Evolutionary conservation across 2,888 invertebrate genomes (phyloP).

Genomic region (Plemyria rubiginata): DNA sequence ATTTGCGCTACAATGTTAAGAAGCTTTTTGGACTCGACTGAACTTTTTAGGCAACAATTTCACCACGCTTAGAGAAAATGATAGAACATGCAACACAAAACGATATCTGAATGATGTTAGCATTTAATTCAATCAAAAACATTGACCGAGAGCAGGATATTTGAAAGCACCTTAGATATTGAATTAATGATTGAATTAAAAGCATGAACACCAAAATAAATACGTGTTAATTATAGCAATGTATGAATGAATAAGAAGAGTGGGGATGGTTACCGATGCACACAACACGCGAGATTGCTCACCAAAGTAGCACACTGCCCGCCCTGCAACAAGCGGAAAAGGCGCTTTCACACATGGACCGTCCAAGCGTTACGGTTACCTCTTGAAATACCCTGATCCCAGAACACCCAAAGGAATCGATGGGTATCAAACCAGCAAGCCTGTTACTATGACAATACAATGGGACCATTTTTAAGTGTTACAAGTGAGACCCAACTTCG

Average conservation of each 20-base stretch:
- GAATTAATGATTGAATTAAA: conserved; percentile 55
- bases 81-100: conserved; percentile 76
- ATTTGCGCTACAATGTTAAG: conserved; percentile 25
- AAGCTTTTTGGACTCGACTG: conserved; percentile 38
- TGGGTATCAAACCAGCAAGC: not conserved
- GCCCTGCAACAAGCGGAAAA: conserved; percentile 89
- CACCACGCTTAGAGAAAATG: conserved; percentile 56
- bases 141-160: not conserved
- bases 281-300: conserved; percentile 98
- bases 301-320: conserved; percentile 97
- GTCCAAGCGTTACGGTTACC: conserved; percentile 36
- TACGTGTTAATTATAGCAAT: conserved; percentile 77
- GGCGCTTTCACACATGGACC: conserved; percentile 72
- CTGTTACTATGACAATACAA: conserved; percentile 1
- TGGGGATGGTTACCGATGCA: conserved; percentile 96
- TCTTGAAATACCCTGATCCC: not conserved
- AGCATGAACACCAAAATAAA: conserved; percentile 64
- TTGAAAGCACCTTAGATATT: not conserved
- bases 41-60: conserved; percentile 40
- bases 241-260: conserved; percentile 87
- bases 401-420: not conserved
- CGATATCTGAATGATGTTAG: conserved; percentile 58
- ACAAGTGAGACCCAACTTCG: conserved; percentile 16
- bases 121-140: conserved; percentile 59
- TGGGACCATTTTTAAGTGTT: not conserved